Conservation (phyloP, 2,113 vertebrate species). For the Macheiramphus alcinus region DNA sequence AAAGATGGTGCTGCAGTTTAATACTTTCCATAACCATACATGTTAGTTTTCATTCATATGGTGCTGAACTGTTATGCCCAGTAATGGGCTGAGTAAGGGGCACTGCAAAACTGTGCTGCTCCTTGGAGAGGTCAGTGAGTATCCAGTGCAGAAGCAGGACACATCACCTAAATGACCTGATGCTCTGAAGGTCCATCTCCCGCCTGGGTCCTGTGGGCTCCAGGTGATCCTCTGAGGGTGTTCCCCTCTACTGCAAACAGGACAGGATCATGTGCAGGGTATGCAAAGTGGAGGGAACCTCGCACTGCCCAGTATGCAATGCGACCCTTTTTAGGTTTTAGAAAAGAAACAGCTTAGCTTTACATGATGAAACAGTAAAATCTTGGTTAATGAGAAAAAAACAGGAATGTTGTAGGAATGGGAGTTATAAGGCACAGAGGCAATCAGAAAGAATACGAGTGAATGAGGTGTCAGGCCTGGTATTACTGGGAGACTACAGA, state of each 20-base stretch:
- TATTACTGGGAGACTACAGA: background rate
- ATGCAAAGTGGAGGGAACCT: background rate
- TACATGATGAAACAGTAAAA: background rate
- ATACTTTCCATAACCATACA: background rate
- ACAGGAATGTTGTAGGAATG: background rate
- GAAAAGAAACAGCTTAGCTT: background rate
- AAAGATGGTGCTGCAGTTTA: background rate
- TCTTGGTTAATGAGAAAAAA: background rate
- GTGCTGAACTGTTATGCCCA: background rate
- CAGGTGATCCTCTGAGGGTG: background rate
- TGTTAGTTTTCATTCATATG: background rate
- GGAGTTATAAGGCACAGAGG: background rate
- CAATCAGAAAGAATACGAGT: background rate
- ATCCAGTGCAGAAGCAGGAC: background rate
- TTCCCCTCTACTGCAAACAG: background rate
- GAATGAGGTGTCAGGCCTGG: background rate
- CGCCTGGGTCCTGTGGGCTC: background rate
- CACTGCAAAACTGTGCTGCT: background rate
- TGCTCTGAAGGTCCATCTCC: background rate
- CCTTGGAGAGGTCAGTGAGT: background rate
- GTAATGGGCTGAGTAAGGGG: background rate
- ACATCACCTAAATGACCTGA: background rate
- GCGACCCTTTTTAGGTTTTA: background rate
- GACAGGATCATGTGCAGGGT: background rate
- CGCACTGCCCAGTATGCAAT: rapidly evolving